These are phyloP conservation scores for Scleropages formosus DNA, from an alignment of 2,797 vertebrate species.

Conservation along the genomic window DNA sequence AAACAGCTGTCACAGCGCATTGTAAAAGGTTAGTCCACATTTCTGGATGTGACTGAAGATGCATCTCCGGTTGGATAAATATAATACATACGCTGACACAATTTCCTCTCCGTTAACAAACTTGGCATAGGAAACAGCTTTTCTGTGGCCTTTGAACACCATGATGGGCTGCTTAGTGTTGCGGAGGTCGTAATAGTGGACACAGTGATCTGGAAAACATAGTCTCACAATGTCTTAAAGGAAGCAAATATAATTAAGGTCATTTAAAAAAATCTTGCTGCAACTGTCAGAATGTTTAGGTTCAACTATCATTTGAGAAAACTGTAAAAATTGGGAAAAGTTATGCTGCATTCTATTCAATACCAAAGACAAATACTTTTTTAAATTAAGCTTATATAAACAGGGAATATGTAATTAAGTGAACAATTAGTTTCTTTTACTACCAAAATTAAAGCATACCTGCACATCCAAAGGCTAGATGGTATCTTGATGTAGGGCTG, in stretches of 20 bases:
- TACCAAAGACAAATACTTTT: no score
- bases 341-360: no score
- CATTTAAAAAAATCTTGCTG: no score
- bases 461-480: slow-evolving; percentile 97
- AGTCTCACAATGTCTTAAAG: no score
- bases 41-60: background rate
- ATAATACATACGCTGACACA: slow-evolving; percentile 91
- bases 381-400: no score
- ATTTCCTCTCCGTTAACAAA: slow-evolving; percentile 98
- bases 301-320: background rate
- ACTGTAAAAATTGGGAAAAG: background rate
- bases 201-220: slow-evolving; percentile 86
- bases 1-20: background rate
- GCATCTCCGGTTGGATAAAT: background rate
- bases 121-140: slow-evolving; percentile 96
- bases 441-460: slow-evolving; percentile 69
- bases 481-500: slow-evolving; percentile 94
- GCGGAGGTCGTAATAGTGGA: slow-evolving; percentile 98
- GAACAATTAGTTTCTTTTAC: background rate
- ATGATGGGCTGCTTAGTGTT: slow-evolving; percentile 99
- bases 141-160: slow-evolving; percentile 98
- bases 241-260: no score
- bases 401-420: background rate
- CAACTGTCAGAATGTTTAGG: no score
- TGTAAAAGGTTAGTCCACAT: background rate